phyloP scores from a whole-genome alignment of 2,888 invertebrate genomes.

The Cosmia trapezina region DNA sequence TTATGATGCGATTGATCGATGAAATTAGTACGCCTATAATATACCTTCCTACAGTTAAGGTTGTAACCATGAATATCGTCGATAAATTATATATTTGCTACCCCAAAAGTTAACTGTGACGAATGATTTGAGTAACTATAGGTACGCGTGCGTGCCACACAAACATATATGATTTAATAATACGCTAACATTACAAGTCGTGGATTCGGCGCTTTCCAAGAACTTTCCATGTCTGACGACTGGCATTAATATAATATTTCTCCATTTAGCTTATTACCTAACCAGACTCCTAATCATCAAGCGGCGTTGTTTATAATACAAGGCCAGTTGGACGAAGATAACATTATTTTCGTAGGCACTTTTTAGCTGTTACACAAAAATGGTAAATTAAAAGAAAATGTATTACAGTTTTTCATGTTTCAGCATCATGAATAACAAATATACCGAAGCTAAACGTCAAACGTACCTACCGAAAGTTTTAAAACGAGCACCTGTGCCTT shows the following conservation, averaged over 20 bases:
- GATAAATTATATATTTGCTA: slow-evolving; percentile 63
- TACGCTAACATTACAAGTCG: slow-evolving; percentile 66
- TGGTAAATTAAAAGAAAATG: slow-evolving; percentile 37
- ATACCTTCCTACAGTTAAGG: background rate
- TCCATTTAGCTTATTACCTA: slow-evolving; percentile 62
- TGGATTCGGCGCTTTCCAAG: slow-evolving; percentile 58
- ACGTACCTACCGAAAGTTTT: slow-evolving; percentile 23
- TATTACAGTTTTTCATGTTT: slow-evolving; percentile 53
- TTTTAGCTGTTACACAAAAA: slow-evolving; percentile 27
- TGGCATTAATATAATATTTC: slow-evolving; percentile 58
- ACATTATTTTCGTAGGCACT: slow-evolving; percentile 19
- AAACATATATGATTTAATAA: slow-evolving; percentile 76
- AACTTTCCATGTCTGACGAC: slow-evolving; percentile 62
- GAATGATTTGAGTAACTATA: slow-evolving; percentile 69
- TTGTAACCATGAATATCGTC: slow-evolving; percentile 30
- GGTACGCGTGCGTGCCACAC: slow-evolving; percentile 71
- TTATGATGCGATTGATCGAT: background rate
- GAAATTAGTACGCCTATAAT: background rate
- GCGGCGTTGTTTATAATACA: slow-evolving; percentile 29
- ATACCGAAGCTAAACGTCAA: slow-evolving; percentile 44
- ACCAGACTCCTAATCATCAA: slow-evolving; percentile 46
- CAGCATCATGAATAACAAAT: slow-evolving; percentile 48
- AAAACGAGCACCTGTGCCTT: slow-evolving; percentile 37
- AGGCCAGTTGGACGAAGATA: slow-evolving; percentile 22
- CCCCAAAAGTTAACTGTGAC: slow-evolving; percentile 69